These are phyloP conservation scores for Machimus rusticus DNA, from an alignment of 2,888 invertebrate species.

Conservation along the genomic window DNA sequence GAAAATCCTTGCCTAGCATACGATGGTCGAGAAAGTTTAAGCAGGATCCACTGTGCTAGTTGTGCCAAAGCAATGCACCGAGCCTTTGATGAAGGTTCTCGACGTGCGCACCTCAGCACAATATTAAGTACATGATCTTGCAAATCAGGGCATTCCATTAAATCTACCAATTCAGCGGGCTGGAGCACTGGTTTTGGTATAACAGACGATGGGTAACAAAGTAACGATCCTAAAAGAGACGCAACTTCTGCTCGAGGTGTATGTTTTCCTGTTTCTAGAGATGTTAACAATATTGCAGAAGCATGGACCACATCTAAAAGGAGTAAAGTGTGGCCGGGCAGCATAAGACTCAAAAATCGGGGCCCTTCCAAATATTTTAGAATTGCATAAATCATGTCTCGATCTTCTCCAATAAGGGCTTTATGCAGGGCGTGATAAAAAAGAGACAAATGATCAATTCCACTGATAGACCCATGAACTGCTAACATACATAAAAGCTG, in stretches of 20 bases:
- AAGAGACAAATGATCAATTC: slow-evolving; percentile 76
- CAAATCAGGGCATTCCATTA: slow-evolving; percentile 62
- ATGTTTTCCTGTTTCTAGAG: slow-evolving; percentile 75
- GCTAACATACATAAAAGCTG: slow-evolving; percentile 88
- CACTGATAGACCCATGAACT: slow-evolving; percentile 68
- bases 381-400: slow-evolving; percentile 79
- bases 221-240: slow-evolving; percentile 84
- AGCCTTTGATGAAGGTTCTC: slow-evolving; percentile 87
- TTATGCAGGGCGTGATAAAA: slow-evolving; percentile 88
- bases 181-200: slow-evolving; percentile 66
- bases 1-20: slow-evolving; percentile 51
- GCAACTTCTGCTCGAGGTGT: slow-evolving; percentile 91
- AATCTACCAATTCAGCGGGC: slow-evolving; percentile 66
- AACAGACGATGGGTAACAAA: slow-evolving; percentile 79
- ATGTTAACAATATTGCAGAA: slow-evolving; percentile 84
- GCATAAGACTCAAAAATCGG: slow-evolving; percentile 82
- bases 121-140: slow-evolving; percentile 86
- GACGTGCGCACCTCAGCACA: slow-evolving; percentile 84
- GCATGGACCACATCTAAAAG: slow-evolving; percentile 90
- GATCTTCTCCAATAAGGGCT: slow-evolving; percentile 73
- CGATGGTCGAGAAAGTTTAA: slow-evolving; percentile 56
- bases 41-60: slow-evolving; percentile 69
- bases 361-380: slow-evolving; percentile 85
- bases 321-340: slow-evolving; percentile 88
- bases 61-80: slow-evolving; percentile 89